Evolutionary conservation across 2,888 invertebrate species (phyloP), one percentile per base, ranked within the genome.

Genomic region (Yponomeuta sedellus): DNA sequence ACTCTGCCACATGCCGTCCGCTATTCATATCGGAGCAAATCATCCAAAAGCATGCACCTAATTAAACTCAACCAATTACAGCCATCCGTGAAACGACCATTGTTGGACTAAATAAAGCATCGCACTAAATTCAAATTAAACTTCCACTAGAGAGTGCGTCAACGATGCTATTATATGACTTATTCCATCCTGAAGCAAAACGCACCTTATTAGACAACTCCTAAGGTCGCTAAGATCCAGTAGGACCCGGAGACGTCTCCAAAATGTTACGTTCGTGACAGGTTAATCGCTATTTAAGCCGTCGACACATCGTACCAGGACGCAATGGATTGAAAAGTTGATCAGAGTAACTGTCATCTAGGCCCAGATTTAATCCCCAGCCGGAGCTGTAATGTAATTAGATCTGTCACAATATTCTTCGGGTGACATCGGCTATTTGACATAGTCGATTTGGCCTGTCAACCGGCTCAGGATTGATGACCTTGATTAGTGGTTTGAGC

Each of bases 261-360:
- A 58, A 58, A 22, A 19, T 58, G 58, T 22, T 19, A 58, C 19
- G 58, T 58, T 10, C 76, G 73, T 83, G 88, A 88, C 86, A 85
- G 81, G 79, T 86, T 88, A 88, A 89, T 89, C 86, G 86, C 70
- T 77, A 75, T 76, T 85, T 80, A 85, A 85, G 75, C 86, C 82
- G 82, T 88, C 87, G 79, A 80, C 88, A 85, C 87, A 80, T 79
- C 76, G 78, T 75, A 76, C 69, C 57, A 67, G 75, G 73, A 74
- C 79, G 85, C 86, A 88, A 87, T 87, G 85, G 83, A 71, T 79
- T 76, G 88, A 78, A 85, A 89, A 89, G 86, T 89, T 88, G 88
- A 89, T 89, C 86, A 82, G 83, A 87, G 80, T 78, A 73, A 72
- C 84, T 87, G 88, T 87, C 89, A 85, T 83, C 83, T 84, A 81